phyloP scores from a whole-genome alignment of 1,140 invertebrate genomes.

The Temnothorax nylanderi region DNA sequence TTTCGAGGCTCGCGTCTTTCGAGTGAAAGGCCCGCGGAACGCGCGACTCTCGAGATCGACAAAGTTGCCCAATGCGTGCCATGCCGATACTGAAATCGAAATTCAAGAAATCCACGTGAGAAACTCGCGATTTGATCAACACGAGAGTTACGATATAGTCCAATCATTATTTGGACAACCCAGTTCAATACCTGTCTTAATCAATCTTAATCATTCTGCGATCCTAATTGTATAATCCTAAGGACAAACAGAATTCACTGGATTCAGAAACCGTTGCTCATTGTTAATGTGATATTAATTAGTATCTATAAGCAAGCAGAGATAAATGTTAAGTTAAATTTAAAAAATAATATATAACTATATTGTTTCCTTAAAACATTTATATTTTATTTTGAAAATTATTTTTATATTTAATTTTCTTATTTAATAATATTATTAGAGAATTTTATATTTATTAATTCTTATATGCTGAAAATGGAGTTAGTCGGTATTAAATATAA shows the following conservation, averaged over 20 bases:
- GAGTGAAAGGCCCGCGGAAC: slow-evolving; percentile 66
- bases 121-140: slow-evolving; percentile 45
- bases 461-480: neutral
- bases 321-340: neutral
- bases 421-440: neutral
- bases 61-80: slow-evolving; percentile 60
- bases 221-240: neutral
- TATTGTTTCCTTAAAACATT: no score
- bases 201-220: neutral
- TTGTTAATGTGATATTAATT: neutral
- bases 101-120: slow-evolving; percentile 68
- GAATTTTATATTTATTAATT: neutral
- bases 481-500: neutral
- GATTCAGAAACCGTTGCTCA: neutral
- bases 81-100: slow-evolving; percentile 69
- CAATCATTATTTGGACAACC: neutral
- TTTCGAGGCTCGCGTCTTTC: slow-evolving; percentile 66
- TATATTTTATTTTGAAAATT: no score
- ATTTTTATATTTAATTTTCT: neutral
- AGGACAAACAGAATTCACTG: neutral
- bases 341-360: neutral
- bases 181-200: neutral
- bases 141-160: neutral
- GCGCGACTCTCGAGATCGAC: neutral
- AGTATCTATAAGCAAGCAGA: neutral